Percentiles rank a stretch among this genome's conserved stretches.
phyloP scores from a whole-genome alignment of 2,797 vertebrate genomes.

The Cygnus olor region DNA sequence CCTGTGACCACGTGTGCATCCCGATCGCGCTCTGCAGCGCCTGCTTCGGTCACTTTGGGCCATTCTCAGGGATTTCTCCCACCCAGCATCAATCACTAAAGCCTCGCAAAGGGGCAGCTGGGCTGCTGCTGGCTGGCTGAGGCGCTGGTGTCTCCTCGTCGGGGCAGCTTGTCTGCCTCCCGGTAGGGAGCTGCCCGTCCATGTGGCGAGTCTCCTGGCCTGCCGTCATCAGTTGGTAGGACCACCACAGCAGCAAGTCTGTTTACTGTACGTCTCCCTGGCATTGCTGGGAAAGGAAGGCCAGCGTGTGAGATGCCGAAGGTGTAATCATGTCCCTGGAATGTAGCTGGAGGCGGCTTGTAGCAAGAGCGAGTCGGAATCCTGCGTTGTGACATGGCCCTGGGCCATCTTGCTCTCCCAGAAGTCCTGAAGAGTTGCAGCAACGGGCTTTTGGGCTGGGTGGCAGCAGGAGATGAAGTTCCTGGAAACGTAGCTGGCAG shows the following conservation, averaged over 20 bases:
- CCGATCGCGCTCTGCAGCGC: rapidly evolving
- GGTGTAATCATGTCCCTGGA: neutral
- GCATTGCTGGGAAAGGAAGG: neutral
- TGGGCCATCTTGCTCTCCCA: neutral
- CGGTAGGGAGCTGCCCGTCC: neutral
- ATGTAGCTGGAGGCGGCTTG: neutral
- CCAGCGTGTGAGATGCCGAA: neutral
- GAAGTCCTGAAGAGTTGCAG: neutral
- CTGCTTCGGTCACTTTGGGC: neutral
- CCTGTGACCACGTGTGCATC: neutral
- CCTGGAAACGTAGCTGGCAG: neutral
- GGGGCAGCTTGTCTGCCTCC: neutral
- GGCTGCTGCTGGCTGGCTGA: neutral
- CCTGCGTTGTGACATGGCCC: neutral
- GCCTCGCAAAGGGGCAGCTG: neutral
- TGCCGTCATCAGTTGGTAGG: neutral
- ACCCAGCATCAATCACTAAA: neutral
- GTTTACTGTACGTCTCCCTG: neutral
- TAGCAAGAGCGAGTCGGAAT: neutral
- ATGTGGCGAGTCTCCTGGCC: neutral
- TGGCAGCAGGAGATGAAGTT: neutral
- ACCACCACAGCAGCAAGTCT: neutral
- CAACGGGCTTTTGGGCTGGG: neutral
- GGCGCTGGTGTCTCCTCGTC: neutral
- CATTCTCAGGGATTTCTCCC: neutral